Percentiles rank a stretch among this genome's conserved stretches.
Conservation (phyloP, 2,113 vertebrate species). For the Lucifuga dentata region DNA sequence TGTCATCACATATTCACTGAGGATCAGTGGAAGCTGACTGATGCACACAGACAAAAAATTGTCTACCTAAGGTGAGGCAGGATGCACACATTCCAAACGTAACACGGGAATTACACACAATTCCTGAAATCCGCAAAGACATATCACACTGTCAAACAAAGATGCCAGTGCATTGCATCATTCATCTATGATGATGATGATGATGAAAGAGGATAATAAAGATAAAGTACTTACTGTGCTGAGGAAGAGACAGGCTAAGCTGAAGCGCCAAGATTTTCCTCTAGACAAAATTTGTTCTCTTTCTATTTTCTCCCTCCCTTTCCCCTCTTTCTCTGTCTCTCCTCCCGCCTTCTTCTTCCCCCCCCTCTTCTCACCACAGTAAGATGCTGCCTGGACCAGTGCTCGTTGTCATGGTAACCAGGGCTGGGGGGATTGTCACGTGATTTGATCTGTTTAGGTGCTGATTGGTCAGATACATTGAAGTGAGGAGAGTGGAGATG, state of each 20-base stretch:
- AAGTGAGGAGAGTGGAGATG: constrained; percentile 36
- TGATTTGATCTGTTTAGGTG: constrained; percentile 51
- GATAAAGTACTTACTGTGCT: constrained; percentile 67
- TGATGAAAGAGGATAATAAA: constrained; percentile 20
- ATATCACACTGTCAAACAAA: constrained; percentile 23
- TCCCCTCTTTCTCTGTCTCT: constrained; percentile 44
- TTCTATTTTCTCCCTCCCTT: constrained; percentile 42
- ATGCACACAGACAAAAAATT: constrained; percentile 54
- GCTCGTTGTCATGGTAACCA: constrained; percentile 81
- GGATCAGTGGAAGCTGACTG: constrained; percentile 31
- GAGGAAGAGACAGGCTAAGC: constrained; percentile 37
- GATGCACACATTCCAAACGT: constrained; percentile 44
- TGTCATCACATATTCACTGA: constrained; percentile 36
- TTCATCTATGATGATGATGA: not conserved
- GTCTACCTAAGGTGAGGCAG: constrained; percentile 60
- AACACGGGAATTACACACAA: constrained; percentile 71
- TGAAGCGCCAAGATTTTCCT: constrained; percentile 43
- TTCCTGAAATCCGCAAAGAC: constrained; percentile 52
- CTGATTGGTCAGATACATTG: constrained; percentile 56
- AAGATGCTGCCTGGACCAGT: constrained; percentile 84
- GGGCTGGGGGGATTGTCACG: constrained; percentile 58
- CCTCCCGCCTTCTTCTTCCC: constrained; percentile 31
- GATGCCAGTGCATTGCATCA: constrained; percentile 26
- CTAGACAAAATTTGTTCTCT: constrained; percentile 40
- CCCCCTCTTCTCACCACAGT: constrained; percentile 66